Evolutionary conservation across 1,140 invertebrate species (phyloP), one percentile per base, ranked within the genome.

Genomic region (Chironomus tepperi): DNA sequence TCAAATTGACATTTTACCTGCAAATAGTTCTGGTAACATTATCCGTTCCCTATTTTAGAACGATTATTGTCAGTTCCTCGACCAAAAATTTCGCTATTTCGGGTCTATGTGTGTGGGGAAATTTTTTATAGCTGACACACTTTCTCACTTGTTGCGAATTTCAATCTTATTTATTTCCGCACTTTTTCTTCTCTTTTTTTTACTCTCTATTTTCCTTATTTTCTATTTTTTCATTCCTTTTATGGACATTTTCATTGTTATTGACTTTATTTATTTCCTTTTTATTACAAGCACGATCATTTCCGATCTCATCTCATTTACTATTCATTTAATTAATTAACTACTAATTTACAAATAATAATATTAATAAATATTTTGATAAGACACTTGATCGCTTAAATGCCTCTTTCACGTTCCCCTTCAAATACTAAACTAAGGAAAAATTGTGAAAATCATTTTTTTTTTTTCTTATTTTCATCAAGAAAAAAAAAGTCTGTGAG

Each of bases 391-490:
- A 70, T 70, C 24, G 24, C 24, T 34, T 34, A 34, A 34, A 34
- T 34, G 24, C 24, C 24, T 34, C 47, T 57, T 57, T 57, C 47
- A 57, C 18, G 65, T 18, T 70, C 16, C 65, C 18, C 16, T 15
- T 70, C 65, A 21, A 19, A 70, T 70, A 70, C 65, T 70, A 70
- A 70, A 70, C 65, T 70, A 70, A 70, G 65, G 19, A 70, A 70
- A 70, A 70, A 70, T 70, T 70, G 65, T 57, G 47, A 57, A 57
- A 57, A 57, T 12, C 47, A 57, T 57, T n/a, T 34, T 34, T 34
- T 34, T 34, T 34, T 34, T 34, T 34, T 34, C 24, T 34, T 34
- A 34, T 34, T 34, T 34, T 34, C 24, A 34, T 57, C 47, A 57
- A n/a, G 47, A 57, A 57, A 57, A 57, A 12, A n/a, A n/a, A 5